Evolutionary conservation across 1,140 invertebrate species (phyloP).

Genomic region (Colletes latitarsis): DNA sequence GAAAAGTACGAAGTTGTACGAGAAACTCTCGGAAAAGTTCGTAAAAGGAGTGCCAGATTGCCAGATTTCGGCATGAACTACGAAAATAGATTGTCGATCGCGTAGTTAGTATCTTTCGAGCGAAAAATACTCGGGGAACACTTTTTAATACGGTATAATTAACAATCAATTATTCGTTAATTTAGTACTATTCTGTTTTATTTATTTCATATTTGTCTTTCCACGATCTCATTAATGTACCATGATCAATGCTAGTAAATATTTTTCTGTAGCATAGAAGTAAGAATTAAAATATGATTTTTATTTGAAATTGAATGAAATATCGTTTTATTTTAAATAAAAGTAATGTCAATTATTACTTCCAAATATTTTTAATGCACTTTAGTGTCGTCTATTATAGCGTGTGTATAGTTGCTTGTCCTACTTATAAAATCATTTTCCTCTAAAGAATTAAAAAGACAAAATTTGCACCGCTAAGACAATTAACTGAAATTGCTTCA

Average conservation of each 20-base stretch:
- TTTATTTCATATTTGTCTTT: not conserved
- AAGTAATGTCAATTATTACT: too few species aligned
- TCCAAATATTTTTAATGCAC: too few species aligned
- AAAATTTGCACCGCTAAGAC: not conserved
- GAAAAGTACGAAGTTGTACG: constrained; percentile 46
- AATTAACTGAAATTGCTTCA: not conserved
- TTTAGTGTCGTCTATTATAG: too few species aligned
- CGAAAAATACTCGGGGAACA: too few species aligned
- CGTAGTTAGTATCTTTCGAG: not conserved
- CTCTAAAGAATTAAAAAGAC: not conserved
- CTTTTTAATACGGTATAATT: not conserved
- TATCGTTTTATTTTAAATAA: not conserved
- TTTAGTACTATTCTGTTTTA: not conserved
- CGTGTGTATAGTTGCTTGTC: not conserved
- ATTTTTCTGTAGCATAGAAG: too few species aligned
- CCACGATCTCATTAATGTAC: not conserved
- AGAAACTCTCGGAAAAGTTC: constrained; percentile 47
- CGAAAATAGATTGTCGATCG: constrained; percentile 28
- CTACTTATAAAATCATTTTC: not conserved
- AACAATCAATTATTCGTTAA: not conserved
- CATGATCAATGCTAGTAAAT: too few species aligned
- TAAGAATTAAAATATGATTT: too few species aligned
- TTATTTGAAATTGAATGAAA: not conserved
- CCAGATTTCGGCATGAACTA: constrained; percentile 43
- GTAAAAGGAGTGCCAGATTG: constrained; percentile 52